Evolutionary conservation across 2,888 invertebrate genomes (phyloP), one percentile per base, ranked within the genome.

Genomic region (Ypsolopha scabrella): DNA sequence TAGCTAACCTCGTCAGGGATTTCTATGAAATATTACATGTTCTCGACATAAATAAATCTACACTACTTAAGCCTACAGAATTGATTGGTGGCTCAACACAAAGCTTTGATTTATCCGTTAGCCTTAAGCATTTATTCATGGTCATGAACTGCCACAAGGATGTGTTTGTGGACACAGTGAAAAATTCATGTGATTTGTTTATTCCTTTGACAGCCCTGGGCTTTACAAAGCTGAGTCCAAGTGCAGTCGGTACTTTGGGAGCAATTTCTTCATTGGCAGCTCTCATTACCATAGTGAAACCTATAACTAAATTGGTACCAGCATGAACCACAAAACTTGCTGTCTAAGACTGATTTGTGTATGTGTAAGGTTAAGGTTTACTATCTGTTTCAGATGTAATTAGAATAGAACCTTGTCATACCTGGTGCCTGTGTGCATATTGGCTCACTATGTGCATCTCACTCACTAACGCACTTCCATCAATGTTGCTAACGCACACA

Each of bases 111-210:
- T 59, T 75, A 43, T 61, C 62, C 44, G 62, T 63, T 48, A 65
- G 65, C 51, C 52, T 74, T 7, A 80, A 67, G 58, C 70, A 83
- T 62, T 53, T 72, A 35, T 77, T 64, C 53, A 62, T 68, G 53
- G 51, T 83, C 43, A 56, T 80, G 6, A 68, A 64, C 55, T 86
- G 80, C 60, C 82, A 77, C 60, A 90, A 90, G 63, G 91, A 92
- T 71, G 85, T 97, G 8, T 87, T 93, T 53, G 87, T 96, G 57
- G 97, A 97, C 77, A 92, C 93, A 0, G 66, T 94, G 6, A 96
- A 95, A 73, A 97, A 97, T 83, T 78, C 89, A 7, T 95, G 95
- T 80, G 97, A 97, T 75, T 75, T 97, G 52, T 93, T 95, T 62
- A 93, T 97, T 67, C 97, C 97, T 0, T 77, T 97, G 55, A 91